A percentile compares a stretch with the other conserved stretches of the same genome.
Conservation (phyloP, 2,113 vertebrate species). For the Platysternon megacephalum region DNA sequence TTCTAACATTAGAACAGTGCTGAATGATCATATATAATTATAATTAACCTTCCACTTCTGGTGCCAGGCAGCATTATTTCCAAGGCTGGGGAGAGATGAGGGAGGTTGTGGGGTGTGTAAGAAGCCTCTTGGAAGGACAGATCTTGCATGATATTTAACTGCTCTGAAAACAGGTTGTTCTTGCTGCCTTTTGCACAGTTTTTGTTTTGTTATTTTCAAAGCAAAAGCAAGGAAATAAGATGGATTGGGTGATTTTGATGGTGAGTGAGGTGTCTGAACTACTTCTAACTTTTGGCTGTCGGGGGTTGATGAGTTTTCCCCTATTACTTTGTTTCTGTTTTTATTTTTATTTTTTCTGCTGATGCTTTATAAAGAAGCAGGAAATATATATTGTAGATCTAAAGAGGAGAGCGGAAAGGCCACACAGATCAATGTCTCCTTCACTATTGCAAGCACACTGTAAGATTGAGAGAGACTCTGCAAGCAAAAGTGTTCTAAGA, state of each 20-base stretch:
- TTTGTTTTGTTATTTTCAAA: slow-evolving; percentile 19
- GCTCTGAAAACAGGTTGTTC: not conserved
- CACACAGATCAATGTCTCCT: slow-evolving; percentile 32
- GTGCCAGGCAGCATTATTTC: not conserved
- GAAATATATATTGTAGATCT: not conserved
- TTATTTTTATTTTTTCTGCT: not conserved
- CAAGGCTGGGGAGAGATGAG: not conserved
- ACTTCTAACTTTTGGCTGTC: not conserved
- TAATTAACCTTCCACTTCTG: not conserved
- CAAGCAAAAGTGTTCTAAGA: slow-evolving; percentile 33
- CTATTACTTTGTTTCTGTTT: not conserved
- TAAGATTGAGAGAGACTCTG: slow-evolving; percentile 33
- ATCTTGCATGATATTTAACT: slow-evolving; percentile 2
- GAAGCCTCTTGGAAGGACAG: not conserved
- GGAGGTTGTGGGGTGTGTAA: not conserved
- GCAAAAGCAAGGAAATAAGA: slow-evolving; percentile 35
- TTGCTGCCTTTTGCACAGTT: slow-evolving; percentile 22
- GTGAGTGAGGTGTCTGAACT: not conserved
- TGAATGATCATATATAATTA: not conserved
- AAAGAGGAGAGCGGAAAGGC: not conserved
- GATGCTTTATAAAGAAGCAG: not conserved
- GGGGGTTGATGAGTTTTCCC: not conserved
- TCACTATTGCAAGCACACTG: not conserved
- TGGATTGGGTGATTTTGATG: not conserved
- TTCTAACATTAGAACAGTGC: not conserved